Base-by-base conservation (phyloP, 2,888 invertebrate genomes). In the Lasioglossum figueresi region DNA sequence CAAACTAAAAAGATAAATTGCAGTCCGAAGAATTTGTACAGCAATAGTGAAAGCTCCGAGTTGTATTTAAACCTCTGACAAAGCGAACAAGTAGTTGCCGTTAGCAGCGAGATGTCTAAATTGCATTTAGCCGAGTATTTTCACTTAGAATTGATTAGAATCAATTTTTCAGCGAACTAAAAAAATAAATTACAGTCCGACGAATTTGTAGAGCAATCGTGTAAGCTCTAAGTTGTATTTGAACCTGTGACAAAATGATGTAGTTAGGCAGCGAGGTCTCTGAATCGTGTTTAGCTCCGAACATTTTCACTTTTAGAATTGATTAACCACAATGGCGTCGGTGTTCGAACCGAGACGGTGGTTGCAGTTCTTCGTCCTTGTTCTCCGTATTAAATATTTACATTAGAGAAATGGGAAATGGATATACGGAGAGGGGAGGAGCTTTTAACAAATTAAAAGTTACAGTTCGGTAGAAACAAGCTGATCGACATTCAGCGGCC, bases 391-490 rank as follows among this genome's bases (percentile, higher is more conserved):
- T 70, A 70, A 70, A 70, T 37, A 63, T 63, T 63, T 63, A 70
- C 70, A n/a, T n/a, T n/a, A n/a, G 70, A n/a, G n/a, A 23, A 23
- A 37, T 12, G 40, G 40, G 70, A 70, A 40, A 40, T 31, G 31
- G 19, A 23, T 19, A n/a, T 2, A 4, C 40, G 70, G 37, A 12
- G 12, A 8, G 5, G 1, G n/a, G 68, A 3, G 12, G n/a, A 5
- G 70, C 70, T 70, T 70, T 70, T 70, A 70, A 70, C 70, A 70
- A 70, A 70, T 70, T 70, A 70, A 37, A 70, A 70, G 14, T 70
- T 37, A 4, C 37, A 40, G 37, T 70, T 10, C 23, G 37, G 34
- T 68, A 68, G 37, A 68, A 68, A 68, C 19, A 12, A n/a, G 4
- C 40, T 40, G 70, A 40, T 70, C 23, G 40, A 40, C 37, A 40